phyloP scores from a whole-genome alignment of 53 echinoderm and acorn worm species.

The Luidia sarsii region DNA sequence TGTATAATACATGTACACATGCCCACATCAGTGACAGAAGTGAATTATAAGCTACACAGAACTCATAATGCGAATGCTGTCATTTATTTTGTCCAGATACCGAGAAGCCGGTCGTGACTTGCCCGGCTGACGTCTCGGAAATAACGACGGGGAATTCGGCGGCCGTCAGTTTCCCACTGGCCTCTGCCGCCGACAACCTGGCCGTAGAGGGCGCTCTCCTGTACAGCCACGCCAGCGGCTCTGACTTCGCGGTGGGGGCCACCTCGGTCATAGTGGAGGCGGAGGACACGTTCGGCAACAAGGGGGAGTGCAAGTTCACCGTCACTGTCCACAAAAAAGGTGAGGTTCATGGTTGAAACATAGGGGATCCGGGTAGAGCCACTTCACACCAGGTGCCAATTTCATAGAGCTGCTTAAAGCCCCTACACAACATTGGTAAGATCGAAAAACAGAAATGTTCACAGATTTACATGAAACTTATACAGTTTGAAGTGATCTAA shows the following conservation, averaged over 20 bases:
- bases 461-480: no score
- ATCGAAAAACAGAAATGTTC: no score
- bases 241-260: slow-evolving; percentile 7
- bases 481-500: no score
- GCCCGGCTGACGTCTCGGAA: slow-evolving; percentile 52
- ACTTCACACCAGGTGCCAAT: no score
- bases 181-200: slow-evolving; percentile 58
- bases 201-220: background rate
- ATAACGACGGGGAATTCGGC: slow-evolving; percentile 42
- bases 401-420: no score
- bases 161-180: slow-evolving; percentile 43
- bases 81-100: slow-evolving; percentile 37
- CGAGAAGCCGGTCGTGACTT: slow-evolving; percentile 52
- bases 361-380: no score
- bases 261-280: slow-evolving; percentile 51
- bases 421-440: no score
- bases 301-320: slow-evolving; percentile 55
- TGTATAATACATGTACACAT: no score
- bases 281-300: slow-evolving; percentile 57
- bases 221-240: slow-evolving; percentile 38
- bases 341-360: no score
- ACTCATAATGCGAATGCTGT: no score
- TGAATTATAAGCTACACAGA: background rate
- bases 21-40: no score
- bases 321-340: slow-evolving; percentile 45